Base-by-base conservation (phyloP, 2,888 invertebrate genomes). In the Napeogenes sylphis region DNA sequence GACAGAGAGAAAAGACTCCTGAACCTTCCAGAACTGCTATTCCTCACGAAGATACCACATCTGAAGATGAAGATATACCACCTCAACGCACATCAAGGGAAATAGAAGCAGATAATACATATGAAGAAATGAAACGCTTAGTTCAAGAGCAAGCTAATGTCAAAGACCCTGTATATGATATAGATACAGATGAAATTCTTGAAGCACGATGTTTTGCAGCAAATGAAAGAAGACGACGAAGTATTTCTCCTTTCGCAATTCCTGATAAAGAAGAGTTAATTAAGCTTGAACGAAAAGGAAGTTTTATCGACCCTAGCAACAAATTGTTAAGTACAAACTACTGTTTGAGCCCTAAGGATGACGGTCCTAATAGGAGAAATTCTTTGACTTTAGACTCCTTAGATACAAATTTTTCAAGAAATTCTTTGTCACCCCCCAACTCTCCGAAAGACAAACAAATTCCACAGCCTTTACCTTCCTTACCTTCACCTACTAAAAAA, bases 21-120 rank as follows among this genome's bases (percentile, higher is more conserved):
- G 91, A 91, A 72, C 90, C 91, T 2, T 81, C 87, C 47, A 82
- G 88, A 73, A 83, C 85, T 62, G 85, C 85, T 35, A 79, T 92
- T 33, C 90, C 90, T 35, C 88, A 89, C 60, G 92, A 94, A 69
- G 94, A 94, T 65, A 92, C 93, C 8, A 94, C 94, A 45, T 90
- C 91, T 14, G 90, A 92, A 55, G 91, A 91, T 67, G 91, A 91
- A 72, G 90, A 91, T 54, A 64, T 72, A 2, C 76, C 73, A 61
- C 81, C 82, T 14, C 66, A 67, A 47, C 81, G 83, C 14, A 80
- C 80, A 68, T 85, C 87, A 2, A 77, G 87, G 65, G 91, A 91
- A 81, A 79, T 85, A 13, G 91, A 91, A 81, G 90, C 91, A 30
- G 91, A 91, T 70, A 84, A 80, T 55, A 90, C 85, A 4, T 91